A percentile compares a stretch with the other conserved stretches of the same genome.
phyloP scores from a whole-genome alignment of 2,888 invertebrate species.

The Troglohyphantes excavatus region DNA sequence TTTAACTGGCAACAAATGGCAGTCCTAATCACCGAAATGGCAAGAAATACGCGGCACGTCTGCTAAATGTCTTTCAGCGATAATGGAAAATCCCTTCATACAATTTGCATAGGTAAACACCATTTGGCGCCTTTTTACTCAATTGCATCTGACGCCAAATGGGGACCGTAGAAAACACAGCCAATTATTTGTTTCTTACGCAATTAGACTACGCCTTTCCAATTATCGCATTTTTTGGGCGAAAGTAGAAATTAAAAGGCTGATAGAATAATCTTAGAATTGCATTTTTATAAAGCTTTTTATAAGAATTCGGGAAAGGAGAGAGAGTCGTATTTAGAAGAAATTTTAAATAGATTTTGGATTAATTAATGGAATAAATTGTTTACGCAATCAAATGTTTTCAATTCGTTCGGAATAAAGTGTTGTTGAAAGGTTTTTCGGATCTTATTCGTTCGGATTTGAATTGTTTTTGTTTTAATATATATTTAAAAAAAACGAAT shows the following conservation, averaged over 20 bases:
- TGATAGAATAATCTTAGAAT: not conserved
- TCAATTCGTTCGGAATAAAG: not conserved
- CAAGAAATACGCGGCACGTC: conserved; percentile 7
- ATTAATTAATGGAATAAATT: not conserved
- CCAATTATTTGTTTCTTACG: conserved; percentile 29
- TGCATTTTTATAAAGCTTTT: not conserved
- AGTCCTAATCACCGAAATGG: not conserved
- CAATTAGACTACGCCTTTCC: not conserved
- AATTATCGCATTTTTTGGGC: not conserved
- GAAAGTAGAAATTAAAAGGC: conserved; percentile 12
- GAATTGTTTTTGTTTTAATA: too few species aligned
- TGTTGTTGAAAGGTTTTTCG: too few species aligned
- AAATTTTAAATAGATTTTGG: not conserved
- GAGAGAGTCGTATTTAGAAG: not conserved
- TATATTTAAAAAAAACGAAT: too few species aligned
- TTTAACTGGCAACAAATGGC: not conserved
- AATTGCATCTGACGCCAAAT: not conserved
- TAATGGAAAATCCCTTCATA: conserved; percentile 29
- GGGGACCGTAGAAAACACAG: conserved; percentile 2
- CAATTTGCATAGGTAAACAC: conserved; percentile 42
- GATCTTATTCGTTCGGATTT: too few species aligned
- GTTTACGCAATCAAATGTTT: not conserved
- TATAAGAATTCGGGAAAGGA: not conserved
- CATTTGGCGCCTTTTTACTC: conserved; percentile 6
- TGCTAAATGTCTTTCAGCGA: conserved; percentile 20